Conservation (phyloP, 2,888 invertebrate species). For the Hypsopygia costalis region DNA sequence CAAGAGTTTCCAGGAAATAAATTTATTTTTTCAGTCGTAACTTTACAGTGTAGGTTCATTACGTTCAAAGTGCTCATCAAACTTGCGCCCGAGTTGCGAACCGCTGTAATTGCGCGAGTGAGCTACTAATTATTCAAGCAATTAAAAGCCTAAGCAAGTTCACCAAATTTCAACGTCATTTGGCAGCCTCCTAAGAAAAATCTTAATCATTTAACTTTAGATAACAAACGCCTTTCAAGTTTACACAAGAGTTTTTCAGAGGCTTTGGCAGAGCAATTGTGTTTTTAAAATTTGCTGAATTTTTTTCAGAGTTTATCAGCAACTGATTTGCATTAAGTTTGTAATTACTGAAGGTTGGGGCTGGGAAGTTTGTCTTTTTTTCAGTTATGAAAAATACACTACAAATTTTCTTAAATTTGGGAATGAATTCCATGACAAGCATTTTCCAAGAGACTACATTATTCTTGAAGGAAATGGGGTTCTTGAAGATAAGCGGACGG, state of each 20-base stretch:
- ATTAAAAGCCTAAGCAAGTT: constrained; percentile 51
- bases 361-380: background rate
- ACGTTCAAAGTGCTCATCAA: constrained; percentile 20
- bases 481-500: no score
- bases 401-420: no score
- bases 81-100: constrained; percentile 37
- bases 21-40: background rate
- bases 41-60: constrained; percentile 35
- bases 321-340: no score
- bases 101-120: constrained; percentile 53
- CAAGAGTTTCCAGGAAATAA: no score
- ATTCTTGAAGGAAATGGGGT: no score
- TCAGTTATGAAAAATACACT: no score
- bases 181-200: constrained; percentile 43
- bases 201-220: constrained; percentile 65
- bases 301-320: no score
- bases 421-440: no score
- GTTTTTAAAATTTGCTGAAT: background rate
- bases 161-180: constrained; percentile 49
- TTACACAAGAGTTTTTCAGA: background rate
- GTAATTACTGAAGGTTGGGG: no score
- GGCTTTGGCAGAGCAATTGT: background rate
- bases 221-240: constrained; percentile 56
- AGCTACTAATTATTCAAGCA: constrained; percentile 69
- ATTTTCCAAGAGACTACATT: no score